phyloP scores from a whole-genome alignment of 2,888 invertebrate species.

The Spilosoma lubricipeda region DNA sequence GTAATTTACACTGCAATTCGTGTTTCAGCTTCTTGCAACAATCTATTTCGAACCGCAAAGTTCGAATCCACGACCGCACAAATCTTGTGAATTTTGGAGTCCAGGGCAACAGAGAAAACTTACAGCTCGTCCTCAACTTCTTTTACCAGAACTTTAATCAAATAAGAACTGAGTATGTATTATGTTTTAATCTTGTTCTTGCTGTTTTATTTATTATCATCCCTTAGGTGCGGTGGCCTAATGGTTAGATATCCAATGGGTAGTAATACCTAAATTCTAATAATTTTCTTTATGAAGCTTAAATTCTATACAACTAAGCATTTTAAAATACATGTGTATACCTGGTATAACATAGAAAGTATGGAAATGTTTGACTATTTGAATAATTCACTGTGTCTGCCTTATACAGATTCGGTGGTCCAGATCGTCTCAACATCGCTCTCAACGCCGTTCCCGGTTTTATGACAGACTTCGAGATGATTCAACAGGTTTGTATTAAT shows the following conservation, averaged over 20 bases:
- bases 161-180: constrained; percentile 67
- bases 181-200: background rate
- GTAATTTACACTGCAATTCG: background rate
- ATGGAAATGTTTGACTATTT: too few relatives aligned
- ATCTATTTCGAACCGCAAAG: constrained; percentile 74
- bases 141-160: constrained; percentile 64
- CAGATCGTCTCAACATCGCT: constrained; percentile 63
- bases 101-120: constrained; percentile 84
- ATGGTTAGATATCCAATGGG: background rate
- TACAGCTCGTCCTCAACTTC: constrained; percentile 83
- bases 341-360: too few relatives aligned
- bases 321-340: too few relatives aligned
- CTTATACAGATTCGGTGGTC: constrained; percentile 72
- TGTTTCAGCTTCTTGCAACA: constrained; percentile 81
- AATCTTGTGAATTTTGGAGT: constrained; percentile 82
- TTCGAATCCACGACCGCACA: constrained; percentile 81
- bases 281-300: background rate
- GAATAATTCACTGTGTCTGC: background rate
- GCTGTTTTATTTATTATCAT: background rate
- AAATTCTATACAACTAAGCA: background rate
- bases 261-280: background rate
- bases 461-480: constrained; percentile 67
- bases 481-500: constrained; percentile 55
- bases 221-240: background rate
- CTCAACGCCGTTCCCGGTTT: constrained; percentile 63